Percentiles rank a stretch among this genome's conserved stretches.
These are phyloP conservation scores for Alaudala cheleensis DNA, from an alignment of 2,113 vertebrate species.

Conservation along the genomic window DNA sequence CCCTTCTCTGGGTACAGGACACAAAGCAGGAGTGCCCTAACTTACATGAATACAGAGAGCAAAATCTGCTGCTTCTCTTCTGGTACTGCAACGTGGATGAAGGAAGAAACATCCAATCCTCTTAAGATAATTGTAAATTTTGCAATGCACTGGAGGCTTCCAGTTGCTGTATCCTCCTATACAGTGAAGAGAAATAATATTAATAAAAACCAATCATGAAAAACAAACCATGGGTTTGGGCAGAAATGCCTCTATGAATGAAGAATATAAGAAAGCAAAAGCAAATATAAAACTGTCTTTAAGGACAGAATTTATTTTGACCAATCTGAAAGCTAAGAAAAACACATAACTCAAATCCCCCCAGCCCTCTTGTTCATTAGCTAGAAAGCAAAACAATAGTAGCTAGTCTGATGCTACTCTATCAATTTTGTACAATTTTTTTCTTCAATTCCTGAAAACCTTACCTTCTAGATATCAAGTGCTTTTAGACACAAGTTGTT, in stretches of 20 bases:
- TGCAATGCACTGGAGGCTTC: slow-evolving; percentile 80
- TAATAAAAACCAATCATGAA: not conserved
- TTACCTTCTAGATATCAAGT: not conserved
- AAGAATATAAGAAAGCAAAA: not conserved
- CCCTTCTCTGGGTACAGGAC: not conserved
- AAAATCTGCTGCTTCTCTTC: slow-evolving; percentile 83
- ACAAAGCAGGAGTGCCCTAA: not conserved
- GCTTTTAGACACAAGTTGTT: not conserved
- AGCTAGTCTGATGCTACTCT: not conserved
- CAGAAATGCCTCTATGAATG: not conserved
- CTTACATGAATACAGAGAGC: slow-evolving; percentile 83
- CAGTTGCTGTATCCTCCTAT: slow-evolving; percentile 77
- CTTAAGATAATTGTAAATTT: slow-evolving; percentile 77
- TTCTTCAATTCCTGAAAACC: not conserved
- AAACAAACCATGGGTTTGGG: not conserved
- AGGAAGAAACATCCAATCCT: slow-evolving; percentile 84
- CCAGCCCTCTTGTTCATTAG: not conserved
- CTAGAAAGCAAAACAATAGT: not conserved
- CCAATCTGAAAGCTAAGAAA: not conserved
- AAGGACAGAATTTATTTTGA: not conserved
- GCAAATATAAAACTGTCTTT: not conserved
- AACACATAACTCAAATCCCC: not conserved
- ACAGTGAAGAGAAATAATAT: not conserved
- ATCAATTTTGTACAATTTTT: not conserved
- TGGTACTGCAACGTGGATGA: slow-evolving; percentile 78